Evolutionary conservation across 2,888 invertebrate species (phyloP), one percentile per base, ranked within the genome.

Genomic region (Clostera curtula): DNA sequence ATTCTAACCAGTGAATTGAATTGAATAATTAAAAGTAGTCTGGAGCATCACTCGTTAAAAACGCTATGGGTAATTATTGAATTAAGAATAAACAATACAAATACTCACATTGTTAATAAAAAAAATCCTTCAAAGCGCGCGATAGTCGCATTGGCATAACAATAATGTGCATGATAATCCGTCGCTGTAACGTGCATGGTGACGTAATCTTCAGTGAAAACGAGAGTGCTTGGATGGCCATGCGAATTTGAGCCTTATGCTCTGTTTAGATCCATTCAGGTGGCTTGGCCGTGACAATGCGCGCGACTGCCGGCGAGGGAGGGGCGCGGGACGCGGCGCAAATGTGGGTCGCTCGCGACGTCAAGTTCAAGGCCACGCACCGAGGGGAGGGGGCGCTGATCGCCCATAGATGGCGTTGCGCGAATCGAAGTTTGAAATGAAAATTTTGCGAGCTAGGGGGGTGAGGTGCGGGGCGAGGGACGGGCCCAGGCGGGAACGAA

Each of bases 341-440:
- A 76, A 79, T 62, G 63, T 80, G 76, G 80, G 80, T 82, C 80
- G 79, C 55, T 62, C 61, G 66, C 70, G 71, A 61, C 66, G 68
- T 79, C 82, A 83, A 82, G 82, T 82, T 83, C 82, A 82, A 80
- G 80, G 82, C 75, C 71, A 75, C 79, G 53, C 58, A 56, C 57
- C 49, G 47, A 49, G 54, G 65, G 64, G 43, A 61, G 58, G 56
- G 64, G 63, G 60, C 54, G 54, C 59, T 54, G 41, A 65, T 63
- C 69, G 69, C 61, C 63, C 68, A 61, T 74, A 82, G 80, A 79
- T 82, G 82, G 80, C 82, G 82, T 67, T 74, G 69, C 52, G 59
- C 58, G 73, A 67, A 67, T 58, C 64, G 63, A 58, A 57, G 61
- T 71, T 68, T 49, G 65, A n/a, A n/a, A n/a, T n/a, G n/a, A 77